These are phyloP conservation scores for Pristionchus maxplancki DNA, from an alignment of 2,888 invertebrate genomes.

Conservation along the genomic window DNA sequence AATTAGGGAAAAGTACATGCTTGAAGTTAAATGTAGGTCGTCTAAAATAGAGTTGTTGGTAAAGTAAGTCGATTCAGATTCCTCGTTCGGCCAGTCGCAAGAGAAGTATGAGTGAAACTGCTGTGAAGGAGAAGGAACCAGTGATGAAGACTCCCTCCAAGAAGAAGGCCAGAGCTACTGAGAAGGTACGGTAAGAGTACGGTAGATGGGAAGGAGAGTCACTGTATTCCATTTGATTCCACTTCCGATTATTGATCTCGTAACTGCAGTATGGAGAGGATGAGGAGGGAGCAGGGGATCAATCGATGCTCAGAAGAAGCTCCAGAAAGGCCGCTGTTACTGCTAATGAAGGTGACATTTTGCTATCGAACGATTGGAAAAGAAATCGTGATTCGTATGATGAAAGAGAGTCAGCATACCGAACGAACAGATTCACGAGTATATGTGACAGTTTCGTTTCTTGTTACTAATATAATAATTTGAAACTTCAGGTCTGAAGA, in stretches of 20 bases:
- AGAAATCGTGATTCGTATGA: too few species aligned
- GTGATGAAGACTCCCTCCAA: constrained; percentile 28
- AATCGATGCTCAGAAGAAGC: constrained; percentile 34
- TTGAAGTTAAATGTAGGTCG: background rate
- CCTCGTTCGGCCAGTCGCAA: background rate
- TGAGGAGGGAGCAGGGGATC: background rate
- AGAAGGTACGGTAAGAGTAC: background rate
- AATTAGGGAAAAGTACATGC: background rate
- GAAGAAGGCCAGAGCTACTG: background rate
- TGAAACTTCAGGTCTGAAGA: background rate
- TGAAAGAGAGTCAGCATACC: too few species aligned
- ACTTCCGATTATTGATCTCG: too few species aligned
- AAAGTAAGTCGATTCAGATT: background rate
- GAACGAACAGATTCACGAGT: too few species aligned
- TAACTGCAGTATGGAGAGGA: background rate
- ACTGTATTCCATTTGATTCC: too few species aligned
- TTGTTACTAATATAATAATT: too few species aligned
- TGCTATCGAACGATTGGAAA: too few species aligned
- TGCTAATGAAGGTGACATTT: background rate
- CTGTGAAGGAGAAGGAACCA: background rate
- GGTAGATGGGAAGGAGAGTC: background rate
- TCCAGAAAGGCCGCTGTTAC: background rate
- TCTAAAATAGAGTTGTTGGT: background rate
- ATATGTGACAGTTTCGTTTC: too few species aligned
- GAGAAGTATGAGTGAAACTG: background rate